These are phyloP conservation scores for Drymonia ruficornis DNA, from an alignment of 2,888 invertebrate genomes.

Conservation along the genomic window DNA sequence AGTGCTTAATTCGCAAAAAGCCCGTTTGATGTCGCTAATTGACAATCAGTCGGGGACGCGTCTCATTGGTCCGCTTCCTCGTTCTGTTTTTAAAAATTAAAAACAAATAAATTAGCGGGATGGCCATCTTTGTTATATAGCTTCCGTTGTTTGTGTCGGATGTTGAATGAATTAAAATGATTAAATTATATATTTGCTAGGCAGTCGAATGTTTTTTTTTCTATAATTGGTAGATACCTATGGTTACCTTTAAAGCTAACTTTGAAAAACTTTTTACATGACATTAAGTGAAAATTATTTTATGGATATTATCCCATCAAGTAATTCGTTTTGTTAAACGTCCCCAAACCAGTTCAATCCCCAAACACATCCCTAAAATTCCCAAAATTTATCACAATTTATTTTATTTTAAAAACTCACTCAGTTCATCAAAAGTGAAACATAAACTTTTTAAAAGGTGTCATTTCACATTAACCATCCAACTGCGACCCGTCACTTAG, in stretches of 20 bases:
- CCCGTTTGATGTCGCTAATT: slow-evolving; percentile 85
- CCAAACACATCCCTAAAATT: too few species aligned
- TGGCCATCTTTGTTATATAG: slow-evolving; percentile 60
- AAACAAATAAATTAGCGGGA: slow-evolving; percentile 79
- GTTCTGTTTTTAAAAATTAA: slow-evolving; percentile 82
- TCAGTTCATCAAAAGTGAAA: slow-evolving; percentile 22
- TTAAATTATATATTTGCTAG: not conserved
- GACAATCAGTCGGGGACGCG: slow-evolving; percentile 83
- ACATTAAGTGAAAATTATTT: too few species aligned
- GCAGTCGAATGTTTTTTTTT: not conserved
- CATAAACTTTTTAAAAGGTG: slow-evolving; percentile 48
- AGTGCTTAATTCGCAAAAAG: slow-evolving; percentile 84
- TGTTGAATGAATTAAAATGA: slow-evolving; percentile 3
- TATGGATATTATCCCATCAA: too few species aligned
- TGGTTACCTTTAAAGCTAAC: too few species aligned
- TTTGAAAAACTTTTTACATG: too few species aligned
- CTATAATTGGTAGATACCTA: too few species aligned
- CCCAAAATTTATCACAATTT: too few species aligned
- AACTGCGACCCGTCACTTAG: slow-evolving; percentile 52
- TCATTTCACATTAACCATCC: slow-evolving; percentile 60
- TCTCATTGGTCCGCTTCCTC: slow-evolving; percentile 79
- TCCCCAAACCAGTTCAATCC: too few species aligned
- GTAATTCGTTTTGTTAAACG: too few species aligned
- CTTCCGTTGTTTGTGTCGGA: slow-evolving; percentile 36
- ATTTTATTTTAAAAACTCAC: slow-evolving; percentile 1